A percentile compares a stretch with the other conserved stretches of the same genome.
Evolutionary conservation across 2,113 vertebrate genomes (phyloP).

Genomic region (Sturnira hondurensis): DNA sequence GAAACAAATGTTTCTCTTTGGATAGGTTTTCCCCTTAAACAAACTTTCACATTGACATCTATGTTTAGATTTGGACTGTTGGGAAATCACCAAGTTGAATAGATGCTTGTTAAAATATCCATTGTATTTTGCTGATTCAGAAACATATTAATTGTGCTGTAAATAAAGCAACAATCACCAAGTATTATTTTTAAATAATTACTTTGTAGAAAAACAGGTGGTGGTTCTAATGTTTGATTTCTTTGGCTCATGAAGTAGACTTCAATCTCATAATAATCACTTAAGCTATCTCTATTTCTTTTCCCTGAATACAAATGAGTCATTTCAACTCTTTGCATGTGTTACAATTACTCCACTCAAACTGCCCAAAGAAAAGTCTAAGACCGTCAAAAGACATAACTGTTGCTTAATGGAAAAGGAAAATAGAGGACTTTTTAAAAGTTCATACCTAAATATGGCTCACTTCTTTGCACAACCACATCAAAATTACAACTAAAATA

Average conservation of each 20-base stretch:
- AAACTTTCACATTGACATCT: constrained; percentile 60
- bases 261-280: constrained; percentile 34
- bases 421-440: background rate
- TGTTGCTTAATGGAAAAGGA: background rate
- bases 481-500: no score
- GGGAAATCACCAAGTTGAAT: constrained; percentile 57
- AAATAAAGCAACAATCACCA: constrained; percentile 50
- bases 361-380: background rate
- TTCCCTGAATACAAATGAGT: constrained; percentile 25
- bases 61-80: constrained; percentile 54
- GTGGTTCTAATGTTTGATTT: constrained; percentile 47
- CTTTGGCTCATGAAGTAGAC: constrained; percentile 18
- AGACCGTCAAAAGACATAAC: background rate
- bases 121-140: constrained; percentile 60
- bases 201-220: constrained; percentile 46
- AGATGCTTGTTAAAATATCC: constrained; percentile 56
- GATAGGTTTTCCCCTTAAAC: constrained; percentile 61
- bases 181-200: constrained; percentile 56
- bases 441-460: background rate
- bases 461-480: no score
- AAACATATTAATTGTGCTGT: constrained; percentile 53
- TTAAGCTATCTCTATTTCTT: constrained; percentile 41
- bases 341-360: constrained; percentile 12
- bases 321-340: background rate
- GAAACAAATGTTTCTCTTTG: constrained; percentile 68